Conservation (phyloP, 53 echinoderm and acorn worm genomes). For the Crossaster papposus region DNA sequence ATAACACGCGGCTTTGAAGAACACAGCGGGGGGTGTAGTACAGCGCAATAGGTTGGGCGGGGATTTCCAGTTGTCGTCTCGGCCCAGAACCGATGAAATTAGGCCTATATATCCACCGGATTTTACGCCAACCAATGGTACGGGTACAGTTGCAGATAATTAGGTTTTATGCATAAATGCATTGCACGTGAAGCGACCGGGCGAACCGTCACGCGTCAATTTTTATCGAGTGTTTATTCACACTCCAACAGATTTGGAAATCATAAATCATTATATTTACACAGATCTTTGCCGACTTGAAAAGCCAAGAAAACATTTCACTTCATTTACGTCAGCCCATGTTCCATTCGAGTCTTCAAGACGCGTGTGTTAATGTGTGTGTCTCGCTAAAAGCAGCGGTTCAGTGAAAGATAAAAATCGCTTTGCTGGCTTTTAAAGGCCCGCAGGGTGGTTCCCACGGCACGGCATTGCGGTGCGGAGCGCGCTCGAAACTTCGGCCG, state of each 20-base stretch:
- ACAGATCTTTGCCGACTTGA: slow-evolving; percentile 26
- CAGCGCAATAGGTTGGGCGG: background rate
- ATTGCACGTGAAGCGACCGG: slow-evolving; percentile 14
- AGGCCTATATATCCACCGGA: background rate
- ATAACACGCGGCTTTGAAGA: background rate
- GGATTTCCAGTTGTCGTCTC: background rate
- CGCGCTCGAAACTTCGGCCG: slow-evolving; percentile 16
- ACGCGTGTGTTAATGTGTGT: slow-evolving; percentile 44
- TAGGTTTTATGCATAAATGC: background rate
- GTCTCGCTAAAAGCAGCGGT: slow-evolving; percentile 19
- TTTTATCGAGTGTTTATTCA: slow-evolving; percentile 51
- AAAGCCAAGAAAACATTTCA: slow-evolving; percentile 35
- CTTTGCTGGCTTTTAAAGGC: slow-evolving; percentile 31
- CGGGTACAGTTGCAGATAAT: slow-evolving; percentile 31
- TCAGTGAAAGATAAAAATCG: slow-evolving; percentile 33
- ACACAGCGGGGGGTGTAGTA: background rate
- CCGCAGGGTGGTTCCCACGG: slow-evolving; percentile 56
- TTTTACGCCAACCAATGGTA: background rate
- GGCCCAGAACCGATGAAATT: background rate
- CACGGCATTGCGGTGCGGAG: slow-evolving; percentile 18
- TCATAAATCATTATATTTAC: slow-evolving; percentile 52
- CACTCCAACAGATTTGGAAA: slow-evolving; percentile 39
- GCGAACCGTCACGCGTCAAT: slow-evolving; percentile 36
- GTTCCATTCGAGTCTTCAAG: slow-evolving; percentile 52
- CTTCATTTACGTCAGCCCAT: slow-evolving; percentile 54